Base-by-base conservation (phyloP, 2,888 invertebrate genomes). In the Scelioninae gen. 1 region DNA sequence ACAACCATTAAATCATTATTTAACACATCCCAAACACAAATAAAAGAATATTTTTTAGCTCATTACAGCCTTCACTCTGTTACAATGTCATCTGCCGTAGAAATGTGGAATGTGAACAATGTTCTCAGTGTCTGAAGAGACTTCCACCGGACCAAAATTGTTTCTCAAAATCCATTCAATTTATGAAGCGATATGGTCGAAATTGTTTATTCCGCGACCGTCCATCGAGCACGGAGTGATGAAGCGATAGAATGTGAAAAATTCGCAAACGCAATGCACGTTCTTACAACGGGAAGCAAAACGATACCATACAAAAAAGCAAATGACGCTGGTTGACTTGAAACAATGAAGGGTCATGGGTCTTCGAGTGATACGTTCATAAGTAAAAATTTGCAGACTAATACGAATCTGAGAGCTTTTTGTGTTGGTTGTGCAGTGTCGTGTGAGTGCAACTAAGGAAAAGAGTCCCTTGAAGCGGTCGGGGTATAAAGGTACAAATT, bases 211-310 rank as follows among this genome's bases (percentile, higher is more conserved):
- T 74, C 55, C 60, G 23, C 15, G 47, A 43, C 51, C 51, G 45
- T 38, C 23, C 68, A 8, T 40, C 31, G 23, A 34, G 38, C 66
- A 74, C 55, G 85, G 84, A 86, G 87, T 90, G 90, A 90, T 90
- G 90, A 90, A 90, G 90, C 90, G 87, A 90, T 90, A 90, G 90
- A 90, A 90, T 90, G 90, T 86, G 87, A 90, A 88, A 90, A 89
- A 90, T 90, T 86, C 85, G 85, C 86, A 86, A 87, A 86, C 88
- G 88, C 87, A 89, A 88, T 88, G 88, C 85, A 85, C 87, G 85
- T 87, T 85, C 43, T 15, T 66, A 15, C 31, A 34, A 32, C 11
- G 49, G 78, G 84, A 84, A 88, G 87, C 88, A 88, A 87, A 86
- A 78, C 85, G 84, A 84, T 83, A 87, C 88, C n/a, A n/a, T n/a